Base-by-base conservation (phyloP, 2,888 invertebrate genomes). In the Troglohyphantes excavatus region DNA sequence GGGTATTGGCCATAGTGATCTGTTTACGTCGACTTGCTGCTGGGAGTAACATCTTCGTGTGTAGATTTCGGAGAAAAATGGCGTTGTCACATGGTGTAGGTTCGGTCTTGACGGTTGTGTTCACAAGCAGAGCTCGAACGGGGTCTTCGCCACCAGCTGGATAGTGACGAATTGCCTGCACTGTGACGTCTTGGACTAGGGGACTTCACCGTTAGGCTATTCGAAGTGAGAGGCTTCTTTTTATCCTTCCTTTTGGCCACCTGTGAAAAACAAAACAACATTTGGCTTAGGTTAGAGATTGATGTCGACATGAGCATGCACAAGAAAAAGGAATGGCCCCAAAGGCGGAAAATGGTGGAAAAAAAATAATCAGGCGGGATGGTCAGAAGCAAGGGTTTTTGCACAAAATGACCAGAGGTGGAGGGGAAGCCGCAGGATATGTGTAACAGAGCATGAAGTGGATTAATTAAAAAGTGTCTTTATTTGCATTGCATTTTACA, bases 71-170 rank as follows among this genome's bases (percentile, higher is more conserved):
- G 70, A 70, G 70, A 70, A 43, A 43, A 43, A 6, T n/a, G 53
- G 11, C 53, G 53, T 3, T 73, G 59, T 87, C 63, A 87, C 87
- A 87, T 87, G 33, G 79, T 87, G 53, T 79, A 79, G 27, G 87
- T 87, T 53, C 87, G 29, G 46, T 87, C 87, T 63, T 87, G 79
- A 39, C 87, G 65, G 43, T 68, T 72, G 3, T 72, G 72, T 29
- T 87, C 87, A n/a, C 79, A 79, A n/a, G 78, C 87, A n/a, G 87
- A 78, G 19, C 72, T 79, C 13, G 87, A 72, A 11, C 87, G 59
- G 5, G 78, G 78, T 46, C 79, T 79, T n/a, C 59, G 65, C 79
- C 79, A 87, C 87, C 87, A 87, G 33, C 33, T 61, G 11, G 79
- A 72, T 9, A 87, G 17, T 0, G 79, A 53, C 0, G 87, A 87